Evolutionary conservation across 1,140 invertebrate species (phyloP).

Genomic region (Orius insidiosus): DNA sequence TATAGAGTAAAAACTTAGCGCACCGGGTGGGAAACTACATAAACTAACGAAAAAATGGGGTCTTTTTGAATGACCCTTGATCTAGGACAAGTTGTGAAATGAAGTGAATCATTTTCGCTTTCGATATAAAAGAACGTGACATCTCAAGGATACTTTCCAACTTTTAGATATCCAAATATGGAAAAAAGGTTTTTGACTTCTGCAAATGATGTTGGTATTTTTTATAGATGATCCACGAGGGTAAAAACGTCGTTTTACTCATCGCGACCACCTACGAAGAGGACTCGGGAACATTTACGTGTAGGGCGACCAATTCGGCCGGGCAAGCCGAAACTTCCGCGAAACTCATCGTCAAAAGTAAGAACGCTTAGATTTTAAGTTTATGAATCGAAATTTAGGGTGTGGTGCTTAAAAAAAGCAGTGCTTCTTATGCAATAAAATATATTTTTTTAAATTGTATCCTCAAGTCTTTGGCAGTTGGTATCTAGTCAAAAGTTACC

Average conservation of each 20-base stretch:
- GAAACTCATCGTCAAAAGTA: slow-evolving; percentile 93
- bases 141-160: no score
- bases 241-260: slow-evolving; percentile 69
- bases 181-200: no score
- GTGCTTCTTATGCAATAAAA: background rate
- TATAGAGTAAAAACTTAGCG: no score
- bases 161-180: no score
- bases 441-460: slow-evolving; percentile 4
- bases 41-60: no score
- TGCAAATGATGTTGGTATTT: no score
- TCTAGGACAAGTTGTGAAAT: no score
- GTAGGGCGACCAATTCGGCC: slow-evolving; percentile 72
- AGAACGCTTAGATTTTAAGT: slow-evolving; percentile 50
- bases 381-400: slow-evolving; percentile 5
- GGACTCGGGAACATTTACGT: slow-evolving; percentile 82
- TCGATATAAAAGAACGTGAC: no score
- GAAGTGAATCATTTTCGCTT: no score
- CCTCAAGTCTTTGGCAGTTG: background rate
- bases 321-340: slow-evolving; percentile 84
- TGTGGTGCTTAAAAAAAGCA: slow-evolving; percentile 6
- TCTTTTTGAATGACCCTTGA: no score
- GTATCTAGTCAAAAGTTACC: slow-evolving; percentile 5
- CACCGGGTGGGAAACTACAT: no score
- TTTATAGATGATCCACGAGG: slow-evolving; percentile 91
- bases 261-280: slow-evolving; percentile 87